Conservation (phyloP, 2,113 vertebrate species). For the Chamaetylas fuelleborni region DNA sequence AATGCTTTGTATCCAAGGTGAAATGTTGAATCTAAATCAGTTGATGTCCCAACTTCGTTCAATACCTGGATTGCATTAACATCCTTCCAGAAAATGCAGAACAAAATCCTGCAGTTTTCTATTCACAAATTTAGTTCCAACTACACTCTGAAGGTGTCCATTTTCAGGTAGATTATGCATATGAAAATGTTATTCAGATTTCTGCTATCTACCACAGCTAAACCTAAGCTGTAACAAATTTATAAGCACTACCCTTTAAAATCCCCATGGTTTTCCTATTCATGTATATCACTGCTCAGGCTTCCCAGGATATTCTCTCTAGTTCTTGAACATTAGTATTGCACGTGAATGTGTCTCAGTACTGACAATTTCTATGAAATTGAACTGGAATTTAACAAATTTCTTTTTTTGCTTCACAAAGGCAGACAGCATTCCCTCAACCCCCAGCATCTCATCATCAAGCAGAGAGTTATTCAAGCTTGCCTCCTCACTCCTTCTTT, state of each 20-base stretch:
- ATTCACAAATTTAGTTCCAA: not conserved
- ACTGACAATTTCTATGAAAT: not conserved
- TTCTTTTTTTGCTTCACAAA: not conserved
- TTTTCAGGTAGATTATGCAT: not conserved
- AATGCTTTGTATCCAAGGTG: not conserved
- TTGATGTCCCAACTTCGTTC: not conserved
- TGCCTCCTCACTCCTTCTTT: not conserved
- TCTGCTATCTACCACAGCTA: not conserved
- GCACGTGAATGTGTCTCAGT: not conserved
- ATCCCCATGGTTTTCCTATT: not conserved
- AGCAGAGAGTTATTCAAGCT: not conserved
- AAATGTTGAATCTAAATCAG: not conserved
- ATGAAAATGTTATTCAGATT: not conserved
- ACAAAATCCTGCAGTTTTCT: not conserved
- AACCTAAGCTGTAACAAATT: not conserved
- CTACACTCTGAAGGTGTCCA: not conserved
- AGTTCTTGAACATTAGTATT: not conserved
- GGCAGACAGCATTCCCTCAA: not conserved
- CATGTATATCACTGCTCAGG: not conserved
- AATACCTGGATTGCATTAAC: not conserved
- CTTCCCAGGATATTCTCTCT: not conserved
- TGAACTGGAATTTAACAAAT: not conserved
- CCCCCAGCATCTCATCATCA: not conserved
- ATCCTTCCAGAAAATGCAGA: not conserved
- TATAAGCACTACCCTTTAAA: not conserved